These are phyloP conservation scores for Cercopithecus mitis DNA, from an alignment of 2,797 vertebrate genomes.

Conservation along the genomic window DNA sequence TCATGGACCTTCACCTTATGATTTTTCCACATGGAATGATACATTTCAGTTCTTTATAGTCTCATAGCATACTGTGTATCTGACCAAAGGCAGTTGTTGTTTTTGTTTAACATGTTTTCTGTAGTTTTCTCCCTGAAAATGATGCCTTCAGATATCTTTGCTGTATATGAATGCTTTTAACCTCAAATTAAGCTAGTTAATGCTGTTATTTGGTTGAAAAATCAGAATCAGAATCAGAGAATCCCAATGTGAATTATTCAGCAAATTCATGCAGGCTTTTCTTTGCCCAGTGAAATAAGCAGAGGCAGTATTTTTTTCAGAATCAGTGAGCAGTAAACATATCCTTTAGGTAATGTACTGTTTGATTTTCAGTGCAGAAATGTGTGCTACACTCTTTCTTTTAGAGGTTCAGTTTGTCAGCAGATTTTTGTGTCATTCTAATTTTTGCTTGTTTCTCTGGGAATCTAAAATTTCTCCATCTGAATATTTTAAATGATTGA, in stretches of 20 bases:
- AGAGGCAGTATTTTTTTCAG: conserved; percentile 2
- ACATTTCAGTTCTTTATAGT: neutral
- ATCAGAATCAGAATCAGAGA: neutral
- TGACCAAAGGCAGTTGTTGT: neutral
- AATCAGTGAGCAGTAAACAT: conserved; percentile 5
- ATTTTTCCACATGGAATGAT: neutral
- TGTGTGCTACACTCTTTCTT: neutral
- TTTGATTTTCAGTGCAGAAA: neutral
- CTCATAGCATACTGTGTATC: neutral
- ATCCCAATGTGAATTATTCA: conserved; percentile 25
- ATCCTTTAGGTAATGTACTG: neutral
- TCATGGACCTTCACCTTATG: neutral
- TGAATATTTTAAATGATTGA: neutral
- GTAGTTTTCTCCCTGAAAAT: neutral
- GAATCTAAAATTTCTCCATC: conserved; percentile 23
- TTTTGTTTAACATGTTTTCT: neutral
- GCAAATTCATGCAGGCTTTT: neutral
- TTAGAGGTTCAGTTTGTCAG: conserved; percentile 20
- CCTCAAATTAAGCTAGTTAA: neutral
- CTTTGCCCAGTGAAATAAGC: conserved; percentile 12
- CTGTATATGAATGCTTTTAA: neutral
- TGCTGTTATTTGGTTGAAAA: neutral
- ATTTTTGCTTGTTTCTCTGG: conserved; percentile 15
- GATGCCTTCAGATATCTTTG: neutral
- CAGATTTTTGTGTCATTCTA: conserved; percentile 31